Evolutionary conservation across 1,140 invertebrate species (phyloP), one percentile per base, ranked within the genome.

Genomic region (Helicoverpa zea): DNA sequence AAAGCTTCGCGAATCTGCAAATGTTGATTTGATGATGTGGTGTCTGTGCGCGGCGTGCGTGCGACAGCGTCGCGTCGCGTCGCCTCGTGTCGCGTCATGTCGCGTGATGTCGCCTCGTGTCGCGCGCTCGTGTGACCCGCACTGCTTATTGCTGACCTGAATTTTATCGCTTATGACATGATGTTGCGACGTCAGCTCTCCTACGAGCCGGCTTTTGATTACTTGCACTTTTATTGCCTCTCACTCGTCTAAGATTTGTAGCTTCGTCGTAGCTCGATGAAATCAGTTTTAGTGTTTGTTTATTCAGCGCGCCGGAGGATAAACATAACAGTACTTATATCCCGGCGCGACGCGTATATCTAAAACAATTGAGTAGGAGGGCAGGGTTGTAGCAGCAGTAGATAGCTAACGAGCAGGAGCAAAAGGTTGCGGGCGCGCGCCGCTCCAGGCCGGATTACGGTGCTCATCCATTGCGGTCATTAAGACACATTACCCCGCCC

Each of bases 11-110:
- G 92, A 94, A 94, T 94, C 93, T 94, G 93, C 92, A 94, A 94
- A 94, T 94, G 93, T 94, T 94, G 93, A 94, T 94, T 94, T 94
- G 93, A 94, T 94, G 93, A 94, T 94, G 93, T 94, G 89, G 88
- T 83, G 90, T 86, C 89, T 35, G 51, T 43, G 72, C 35, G 63
- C 51, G 64, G 84, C 80, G 81, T 63, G 76, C 81, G 82, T 73
- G 81, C 82, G 80, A 75, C 70, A 77, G 18, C 23, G 52, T 74
- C 47, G 72, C 73, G 80, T 73, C 82, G 77, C 81, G 63, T 63
- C 29, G 81, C 79, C 23, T 47, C 16, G 29, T 56, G n/a, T 43
- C 58, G 74, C 58, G 63, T 76, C 56, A 18, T 59, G 56, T 47
- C 72, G 72, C 43, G 43, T 43, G 35, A 43, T 43, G 63, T 63